These are phyloP conservation scores for chimpanzee (Pan troglodytes) DNA, from an alignment of 2,113 vertebrate species.

Conservation along the genomic window DNA sequence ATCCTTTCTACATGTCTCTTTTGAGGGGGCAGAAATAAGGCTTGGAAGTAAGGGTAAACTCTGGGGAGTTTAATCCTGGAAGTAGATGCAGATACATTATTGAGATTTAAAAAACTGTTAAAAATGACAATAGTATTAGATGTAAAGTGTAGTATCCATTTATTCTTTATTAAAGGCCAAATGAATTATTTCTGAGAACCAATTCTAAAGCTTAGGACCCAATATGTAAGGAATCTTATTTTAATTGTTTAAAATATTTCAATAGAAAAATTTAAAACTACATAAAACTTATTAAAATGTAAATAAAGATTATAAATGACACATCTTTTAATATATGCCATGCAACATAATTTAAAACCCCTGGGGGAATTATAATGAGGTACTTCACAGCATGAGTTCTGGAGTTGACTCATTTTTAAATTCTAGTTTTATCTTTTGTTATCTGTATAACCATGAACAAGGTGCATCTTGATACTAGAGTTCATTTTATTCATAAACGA, in stretches of 20 bases:
- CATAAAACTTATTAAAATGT: conserved; percentile 8
- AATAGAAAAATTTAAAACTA: neutral
- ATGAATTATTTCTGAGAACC: neutral
- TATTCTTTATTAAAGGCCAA: neutral
- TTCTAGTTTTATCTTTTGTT: neutral
- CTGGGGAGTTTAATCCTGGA: neutral
- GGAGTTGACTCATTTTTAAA: neutral
- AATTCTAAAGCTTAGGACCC: neutral
- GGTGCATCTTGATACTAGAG: neutral
- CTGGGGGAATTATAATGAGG: conserved; percentile 1
- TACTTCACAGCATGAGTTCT: neutral
- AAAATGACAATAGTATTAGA: neutral
- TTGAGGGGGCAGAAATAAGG: neutral
- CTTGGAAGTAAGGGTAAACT: neutral
- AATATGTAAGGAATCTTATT: neutral
- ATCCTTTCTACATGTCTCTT: neutral
- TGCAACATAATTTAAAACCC: conserved; percentile 42
- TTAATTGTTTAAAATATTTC: neutral
- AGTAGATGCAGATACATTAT: neutral
- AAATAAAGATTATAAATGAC: neutral
- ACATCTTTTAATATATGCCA: conserved; percentile 13
- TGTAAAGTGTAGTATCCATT: neutral
- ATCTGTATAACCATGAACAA: neutral
- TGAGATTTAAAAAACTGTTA: neutral
- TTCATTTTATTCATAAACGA: neutral